Evolutionary conservation across 2,888 invertebrate genomes (phyloP), one percentile per base, ranked within the genome.

Genomic region (Pegoplata infirma): DNA sequence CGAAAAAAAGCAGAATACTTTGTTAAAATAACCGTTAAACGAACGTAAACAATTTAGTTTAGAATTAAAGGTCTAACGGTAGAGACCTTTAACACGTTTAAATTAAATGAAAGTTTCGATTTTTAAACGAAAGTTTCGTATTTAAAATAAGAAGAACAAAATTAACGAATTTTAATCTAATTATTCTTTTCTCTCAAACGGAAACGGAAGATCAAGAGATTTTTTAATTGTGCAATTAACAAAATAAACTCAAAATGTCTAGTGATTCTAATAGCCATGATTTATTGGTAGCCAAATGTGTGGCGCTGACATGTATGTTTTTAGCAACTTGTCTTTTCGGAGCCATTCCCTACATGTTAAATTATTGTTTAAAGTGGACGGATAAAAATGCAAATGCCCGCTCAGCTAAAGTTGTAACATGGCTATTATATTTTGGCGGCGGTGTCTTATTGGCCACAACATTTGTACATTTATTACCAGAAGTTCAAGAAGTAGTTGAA

Each of bases 361-460:
- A 94, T 44, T 92, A 90, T 83, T 92, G 91, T 87, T 91, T 94
- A 82, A 91, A 92, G 36, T 93, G 93, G 93, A 92, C 91, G 7
- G 81, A 85, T 40, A 84, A 81, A 32, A 84, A 86, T 32, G 81
- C 85, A 14, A 85, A 85, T 74, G 84, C 87, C 8, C 85, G 88
- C n/a, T 84, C 87, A 0, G 87, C 87, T 7, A 85, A 82, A 12
- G 83, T 91, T 17, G 92, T 94, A 25, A 91, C 92, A 84, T 89
- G 93, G 16, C 88, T 95, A 21, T 90, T 96, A 19, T 93, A 94
- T n/a, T 94, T 96, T 81, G 96, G 96, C 14, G 96, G 96, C n/a
- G 96, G 96, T 8, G 96, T 96, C 0, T 90, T 96, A 16, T 89
- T 96, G 44, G 93, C 94, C 80, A 96, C 96, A 2, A 95, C 95